Evolutionary conservation across 1,140 invertebrate genomes (phyloP).

Genomic region (Solenopsis invicta): DNA sequence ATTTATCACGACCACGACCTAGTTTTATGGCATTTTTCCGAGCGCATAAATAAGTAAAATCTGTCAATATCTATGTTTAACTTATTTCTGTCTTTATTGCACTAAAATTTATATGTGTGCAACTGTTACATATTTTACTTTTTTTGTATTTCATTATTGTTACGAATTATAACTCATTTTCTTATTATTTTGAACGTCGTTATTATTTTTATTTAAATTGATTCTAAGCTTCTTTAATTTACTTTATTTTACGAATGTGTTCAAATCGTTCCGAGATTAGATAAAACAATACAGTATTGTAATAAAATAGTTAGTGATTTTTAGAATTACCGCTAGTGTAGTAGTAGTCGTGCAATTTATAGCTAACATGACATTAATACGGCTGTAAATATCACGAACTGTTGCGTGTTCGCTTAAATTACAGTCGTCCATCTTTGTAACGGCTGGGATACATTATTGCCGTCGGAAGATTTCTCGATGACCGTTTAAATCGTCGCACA

Average conservation of each 20-base stretch:
- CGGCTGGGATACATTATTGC: constrained; percentile 56
- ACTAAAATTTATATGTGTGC: not conserved
- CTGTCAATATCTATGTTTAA: constrained; percentile 46
- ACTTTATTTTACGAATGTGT: not conserved
- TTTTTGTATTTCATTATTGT: not conserved
- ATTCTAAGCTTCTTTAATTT: not conserved
- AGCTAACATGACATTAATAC: constrained; percentile 38
- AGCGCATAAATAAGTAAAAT: constrained; percentile 47
- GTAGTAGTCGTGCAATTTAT: constrained; percentile 44
- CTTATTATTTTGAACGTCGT: not conserved
- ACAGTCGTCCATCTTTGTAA: constrained; percentile 62
- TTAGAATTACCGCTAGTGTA: constrained; percentile 19
- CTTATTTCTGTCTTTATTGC: not conserved
- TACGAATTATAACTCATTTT: not conserved
- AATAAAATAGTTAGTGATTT: constrained; percentile 23
- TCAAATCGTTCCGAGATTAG: not conserved
- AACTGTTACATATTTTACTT: not conserved
- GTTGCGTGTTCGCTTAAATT: constrained; percentile 71
- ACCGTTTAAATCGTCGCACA: constrained; percentile 44
- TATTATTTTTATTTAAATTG: not conserved
- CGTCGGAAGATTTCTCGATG: constrained; percentile 45
- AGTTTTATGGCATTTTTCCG: constrained; percentile 51
- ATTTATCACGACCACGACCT: constrained; percentile 69
- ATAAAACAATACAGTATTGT: not conserved
- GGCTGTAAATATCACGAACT: constrained; percentile 68